These are phyloP conservation scores for Zootermopsis nevadensis DNA, from an alignment of 2,888 invertebrate genomes.

Conservation along the genomic window DNA sequence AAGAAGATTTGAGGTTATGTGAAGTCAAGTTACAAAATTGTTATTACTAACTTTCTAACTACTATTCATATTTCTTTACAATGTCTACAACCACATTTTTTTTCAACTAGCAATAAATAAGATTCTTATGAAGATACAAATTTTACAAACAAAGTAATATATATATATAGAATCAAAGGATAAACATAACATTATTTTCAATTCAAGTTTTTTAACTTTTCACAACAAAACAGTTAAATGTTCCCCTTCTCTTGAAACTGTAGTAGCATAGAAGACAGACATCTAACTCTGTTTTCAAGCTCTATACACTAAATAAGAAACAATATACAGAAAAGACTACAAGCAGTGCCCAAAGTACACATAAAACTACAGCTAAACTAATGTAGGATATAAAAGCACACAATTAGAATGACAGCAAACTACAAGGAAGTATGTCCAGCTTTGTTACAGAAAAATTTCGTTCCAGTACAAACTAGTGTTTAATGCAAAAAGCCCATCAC, in stretches of 20 bases:
- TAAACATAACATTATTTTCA: background rate
- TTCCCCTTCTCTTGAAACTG: background rate
- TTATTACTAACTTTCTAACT: no score
- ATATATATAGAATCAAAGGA: background rate
- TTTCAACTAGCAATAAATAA: no score
- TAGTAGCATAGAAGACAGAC: background rate
- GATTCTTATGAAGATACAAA: no score
- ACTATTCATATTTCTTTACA: no score
- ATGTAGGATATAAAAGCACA: background rate
- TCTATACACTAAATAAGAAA: constrained; percentile 1
- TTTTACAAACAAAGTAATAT: no score
- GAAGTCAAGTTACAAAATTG: no score
- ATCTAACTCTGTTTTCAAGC: background rate
- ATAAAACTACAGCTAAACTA: constrained; percentile 1
- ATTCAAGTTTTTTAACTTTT: no score
- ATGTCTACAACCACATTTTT: no score
- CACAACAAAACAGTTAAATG: background rate
- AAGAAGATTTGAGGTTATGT: no score
- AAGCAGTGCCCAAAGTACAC: constrained; percentile 8
- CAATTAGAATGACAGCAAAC: background rate
- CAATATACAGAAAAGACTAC: background rate
- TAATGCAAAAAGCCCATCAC: background rate
- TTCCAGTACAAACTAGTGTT: no score
- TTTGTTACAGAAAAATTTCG: background rate
- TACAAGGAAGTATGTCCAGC: background rate